These are phyloP conservation scores for Poeciliopsis turneri DNA, from an alignment of 2,797 vertebrate genomes.

Conservation along the genomic window DNA sequence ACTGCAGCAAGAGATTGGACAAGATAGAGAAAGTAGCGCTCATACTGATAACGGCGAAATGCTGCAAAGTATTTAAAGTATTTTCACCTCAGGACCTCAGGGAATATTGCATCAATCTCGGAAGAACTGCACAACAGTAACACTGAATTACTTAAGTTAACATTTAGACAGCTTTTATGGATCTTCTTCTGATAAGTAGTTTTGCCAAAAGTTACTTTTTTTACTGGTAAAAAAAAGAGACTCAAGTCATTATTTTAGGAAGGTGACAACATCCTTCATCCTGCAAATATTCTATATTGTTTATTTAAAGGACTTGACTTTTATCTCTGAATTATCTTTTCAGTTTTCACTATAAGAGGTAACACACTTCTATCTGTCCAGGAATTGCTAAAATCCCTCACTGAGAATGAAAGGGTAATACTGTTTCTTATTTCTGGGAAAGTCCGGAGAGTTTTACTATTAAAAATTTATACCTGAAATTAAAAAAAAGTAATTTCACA, in stretches of 20 bases:
- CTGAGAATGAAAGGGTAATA: neutral
- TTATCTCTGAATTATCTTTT: neutral
- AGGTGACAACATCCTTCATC: neutral
- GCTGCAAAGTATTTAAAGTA: conserved; percentile 35
- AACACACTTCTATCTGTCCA: neutral
- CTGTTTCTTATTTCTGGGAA: conserved; percentile 1
- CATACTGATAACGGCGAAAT: conserved; percentile 44
- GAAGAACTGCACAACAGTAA: conserved; percentile 9
- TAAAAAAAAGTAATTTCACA: neutral
- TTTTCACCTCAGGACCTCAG: conserved; percentile 23
- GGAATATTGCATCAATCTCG: conserved; percentile 21
- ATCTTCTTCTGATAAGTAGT: neutral
- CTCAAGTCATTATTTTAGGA: too few species aligned
- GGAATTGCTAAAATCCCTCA: neutral
- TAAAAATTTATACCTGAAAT: neutral
- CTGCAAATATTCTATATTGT: neutral
- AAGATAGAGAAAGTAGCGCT: conserved; percentile 51
- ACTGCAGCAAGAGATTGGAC: conserved; percentile 62
- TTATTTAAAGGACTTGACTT: neutral
- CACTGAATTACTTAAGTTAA: conserved; percentile 16
- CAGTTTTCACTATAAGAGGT: neutral
- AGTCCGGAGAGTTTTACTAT: neutral
- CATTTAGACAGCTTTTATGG: conserved; percentile 27
- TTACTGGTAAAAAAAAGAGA: too few species aligned
- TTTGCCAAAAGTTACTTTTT: too few species aligned